Evolutionary conservation across 1,140 invertebrate species (phyloP).

Genomic region (Sycophila sp.): DNA sequence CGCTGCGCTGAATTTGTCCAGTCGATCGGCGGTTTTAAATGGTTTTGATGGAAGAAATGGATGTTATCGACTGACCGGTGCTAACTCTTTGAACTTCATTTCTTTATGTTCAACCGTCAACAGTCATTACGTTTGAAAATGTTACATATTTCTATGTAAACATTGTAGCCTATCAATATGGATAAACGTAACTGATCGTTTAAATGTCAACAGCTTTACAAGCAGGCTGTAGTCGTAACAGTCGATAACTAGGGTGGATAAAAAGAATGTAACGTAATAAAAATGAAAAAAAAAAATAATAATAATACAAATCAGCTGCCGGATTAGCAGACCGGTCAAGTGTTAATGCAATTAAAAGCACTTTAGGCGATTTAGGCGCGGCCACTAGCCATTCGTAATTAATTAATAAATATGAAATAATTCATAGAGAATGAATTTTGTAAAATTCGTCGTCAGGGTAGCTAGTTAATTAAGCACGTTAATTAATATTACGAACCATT

Average conservation of each 20-base stretch:
- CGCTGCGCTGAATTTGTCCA: neutral
- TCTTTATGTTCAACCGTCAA: no score
- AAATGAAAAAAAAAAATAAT: no score
- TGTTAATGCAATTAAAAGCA: neutral
- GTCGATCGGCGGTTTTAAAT: neutral
- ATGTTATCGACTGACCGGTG: neutral
- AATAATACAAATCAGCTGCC: neutral
- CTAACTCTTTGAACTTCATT: neutral
- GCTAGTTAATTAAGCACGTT: conserved; percentile 37
- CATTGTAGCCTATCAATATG: no score
- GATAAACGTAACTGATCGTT: no score
- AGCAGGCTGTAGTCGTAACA: no score
- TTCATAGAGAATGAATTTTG: conserved; percentile 34
- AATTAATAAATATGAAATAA: conserved; percentile 15
- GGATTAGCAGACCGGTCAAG: neutral
- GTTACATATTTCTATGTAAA: no score
- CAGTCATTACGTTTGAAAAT: no score
- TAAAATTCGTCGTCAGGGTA: conserved; percentile 38
- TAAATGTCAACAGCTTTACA: no score
- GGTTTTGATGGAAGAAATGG: neutral
- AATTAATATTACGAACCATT: conserved; percentile 25
- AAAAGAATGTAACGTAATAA: no score
- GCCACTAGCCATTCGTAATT: conserved; percentile 15
- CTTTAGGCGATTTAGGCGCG: neutral
- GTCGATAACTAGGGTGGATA: no score